Percentiles rank a stretch among this genome's conserved stretches.
These are phyloP conservation scores for Timandra comae DNA, from an alignment of 2,888 invertebrate species.

Conservation along the genomic window DNA sequence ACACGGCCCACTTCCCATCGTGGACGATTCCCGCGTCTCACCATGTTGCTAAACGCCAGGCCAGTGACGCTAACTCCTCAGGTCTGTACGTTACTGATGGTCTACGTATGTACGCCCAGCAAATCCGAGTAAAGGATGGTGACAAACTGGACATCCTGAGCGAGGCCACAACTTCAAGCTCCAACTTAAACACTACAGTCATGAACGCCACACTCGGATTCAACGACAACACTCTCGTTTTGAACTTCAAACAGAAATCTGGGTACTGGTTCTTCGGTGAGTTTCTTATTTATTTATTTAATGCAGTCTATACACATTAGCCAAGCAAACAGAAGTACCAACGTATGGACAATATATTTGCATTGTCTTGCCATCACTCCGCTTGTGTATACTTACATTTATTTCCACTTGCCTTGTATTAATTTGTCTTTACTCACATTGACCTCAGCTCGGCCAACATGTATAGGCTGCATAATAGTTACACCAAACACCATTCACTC, in stretches of 20 bases:
- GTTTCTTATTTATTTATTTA: conserved; percentile 22
- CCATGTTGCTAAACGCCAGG: conserved; percentile 44
- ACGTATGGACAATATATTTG: too few species aligned
- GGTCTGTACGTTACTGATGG: too few species aligned
- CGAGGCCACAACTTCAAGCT: conserved; percentile 6
- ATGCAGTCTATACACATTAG: too few species aligned
- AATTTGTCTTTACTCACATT: too few species aligned
- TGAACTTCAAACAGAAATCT: conserved; percentile 38
- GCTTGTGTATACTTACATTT: too few species aligned
- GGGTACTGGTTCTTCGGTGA: conserved; percentile 68
- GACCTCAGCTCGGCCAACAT: too few species aligned
- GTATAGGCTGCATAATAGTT: too few species aligned
- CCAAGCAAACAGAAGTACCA: too few species aligned
- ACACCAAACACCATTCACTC: too few species aligned
- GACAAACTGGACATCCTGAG: conserved; percentile 3
- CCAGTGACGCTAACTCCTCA: conserved; percentile 7
- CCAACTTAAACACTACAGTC: conserved; percentile 17
- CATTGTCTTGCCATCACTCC: too few species aligned
- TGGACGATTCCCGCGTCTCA: conserved; percentile 45
- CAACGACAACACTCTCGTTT: conserved; percentile 29
- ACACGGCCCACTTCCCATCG: conserved; percentile 77
- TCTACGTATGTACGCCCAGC: conserved; percentile 34
- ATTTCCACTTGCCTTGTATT: too few species aligned
- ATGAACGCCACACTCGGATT: conserved; percentile 40
- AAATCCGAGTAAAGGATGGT: conserved; percentile 18